Evolutionary conservation across 2,888 invertebrate species (phyloP).

Genomic region (Drosophila glabriapex): DNA sequence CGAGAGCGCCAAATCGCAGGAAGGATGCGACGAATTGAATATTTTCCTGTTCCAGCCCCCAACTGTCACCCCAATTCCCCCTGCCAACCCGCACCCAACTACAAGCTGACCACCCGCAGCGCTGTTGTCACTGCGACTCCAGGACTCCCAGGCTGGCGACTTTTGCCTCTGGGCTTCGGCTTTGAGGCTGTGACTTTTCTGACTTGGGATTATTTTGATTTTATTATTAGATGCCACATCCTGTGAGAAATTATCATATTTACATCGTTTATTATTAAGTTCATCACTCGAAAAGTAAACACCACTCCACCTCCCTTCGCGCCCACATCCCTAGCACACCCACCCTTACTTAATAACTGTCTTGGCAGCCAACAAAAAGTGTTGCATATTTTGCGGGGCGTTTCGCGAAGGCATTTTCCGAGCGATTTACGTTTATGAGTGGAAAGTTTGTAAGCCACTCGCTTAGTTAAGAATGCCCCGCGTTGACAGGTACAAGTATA

Average conservation of each 20-base stretch:
- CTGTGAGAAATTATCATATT: conserved; percentile 86
- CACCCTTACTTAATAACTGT: conserved; percentile 61
- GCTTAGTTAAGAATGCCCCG: conserved; percentile 14
- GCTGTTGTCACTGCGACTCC: conserved; percentile 64
- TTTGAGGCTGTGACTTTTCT: conserved; percentile 52
- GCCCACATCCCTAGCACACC: conserved; percentile 2
- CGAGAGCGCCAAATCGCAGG: conserved; percentile 64
- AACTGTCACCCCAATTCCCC: not conserved
- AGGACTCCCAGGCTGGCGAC: conserved; percentile 4
- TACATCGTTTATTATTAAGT: conserved; percentile 86
- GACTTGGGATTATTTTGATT: conserved; percentile 85
- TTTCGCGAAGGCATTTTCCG: conserved; percentile 34
- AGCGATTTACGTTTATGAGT: conserved; percentile 67
- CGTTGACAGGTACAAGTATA: conserved; percentile 4
- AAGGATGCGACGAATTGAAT: conserved; percentile 84
- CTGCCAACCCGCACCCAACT: not conserved
- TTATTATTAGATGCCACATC: conserved; percentile 86
- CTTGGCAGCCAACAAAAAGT: conserved; percentile 53
- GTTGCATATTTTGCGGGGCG: conserved; percentile 70
- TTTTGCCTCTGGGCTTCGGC: conserved; percentile 10
- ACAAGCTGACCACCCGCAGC: conserved; percentile 66
- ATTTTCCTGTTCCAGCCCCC: conserved; percentile 70
- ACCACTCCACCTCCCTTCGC: not conserved
- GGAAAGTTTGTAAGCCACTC: conserved; percentile 43
- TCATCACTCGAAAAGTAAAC: conserved; percentile 82